Evolutionary conservation across 2,113 vertebrate species (phyloP).

Genomic region (Brienomyrus brachyistius): DNA sequence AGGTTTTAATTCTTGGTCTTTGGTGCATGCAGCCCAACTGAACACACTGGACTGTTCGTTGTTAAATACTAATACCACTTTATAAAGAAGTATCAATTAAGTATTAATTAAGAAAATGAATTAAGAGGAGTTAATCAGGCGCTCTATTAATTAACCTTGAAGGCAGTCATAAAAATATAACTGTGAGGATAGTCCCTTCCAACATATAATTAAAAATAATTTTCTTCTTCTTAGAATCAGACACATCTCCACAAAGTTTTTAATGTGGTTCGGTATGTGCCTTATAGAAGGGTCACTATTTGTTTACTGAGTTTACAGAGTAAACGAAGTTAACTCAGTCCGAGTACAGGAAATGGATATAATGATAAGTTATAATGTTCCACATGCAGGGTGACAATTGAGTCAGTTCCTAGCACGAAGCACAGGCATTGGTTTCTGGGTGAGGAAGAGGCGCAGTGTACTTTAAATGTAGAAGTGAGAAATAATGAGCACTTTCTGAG

Average conservation of each 20-base stretch:
- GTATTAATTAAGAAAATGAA: neutral
- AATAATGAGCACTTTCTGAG: neutral
- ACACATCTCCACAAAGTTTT: neutral
- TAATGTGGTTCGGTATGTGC: neutral
- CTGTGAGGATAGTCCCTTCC: neutral
- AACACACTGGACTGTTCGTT: neutral
- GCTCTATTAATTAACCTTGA: neutral
- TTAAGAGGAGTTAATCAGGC: neutral
- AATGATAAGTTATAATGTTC: neutral
- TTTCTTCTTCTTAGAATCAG: neutral
- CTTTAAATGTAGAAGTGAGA: neutral
- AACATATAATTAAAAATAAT: neutral
- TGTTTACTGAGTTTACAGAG: neutral
- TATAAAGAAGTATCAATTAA: slow-evolving; percentile 2
- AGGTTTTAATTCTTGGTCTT: neutral
- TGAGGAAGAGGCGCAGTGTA: neutral
- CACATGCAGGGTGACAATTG: neutral
- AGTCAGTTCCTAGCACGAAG: neutral
- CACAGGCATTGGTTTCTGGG: neutral
- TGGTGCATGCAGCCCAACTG: neutral
- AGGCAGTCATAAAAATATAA: neutral
- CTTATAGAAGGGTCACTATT: neutral
- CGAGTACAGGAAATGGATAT: neutral
- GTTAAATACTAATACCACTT: neutral
- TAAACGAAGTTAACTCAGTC: neutral